Evolutionary conservation across 1,140 invertebrate genomes (phyloP), one percentile per base, ranked within the genome.

Genomic region (Tigriopus japonicus): DNA sequence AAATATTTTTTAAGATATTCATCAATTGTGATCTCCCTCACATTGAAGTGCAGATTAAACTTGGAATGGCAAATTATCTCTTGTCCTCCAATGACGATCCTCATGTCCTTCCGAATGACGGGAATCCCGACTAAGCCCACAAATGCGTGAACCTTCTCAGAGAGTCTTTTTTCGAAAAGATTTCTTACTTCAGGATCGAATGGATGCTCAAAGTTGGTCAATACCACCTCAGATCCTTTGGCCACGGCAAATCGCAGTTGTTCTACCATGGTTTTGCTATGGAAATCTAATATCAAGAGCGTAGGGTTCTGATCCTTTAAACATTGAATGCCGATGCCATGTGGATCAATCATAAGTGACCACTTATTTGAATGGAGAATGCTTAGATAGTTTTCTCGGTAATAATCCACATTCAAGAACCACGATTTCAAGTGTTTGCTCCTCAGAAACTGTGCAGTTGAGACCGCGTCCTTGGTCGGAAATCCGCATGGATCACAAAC

Each of bases 71-170:
- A 17, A 14, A 41, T 42, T n/a, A 58, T 23, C 17, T 58, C 56
- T 58, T 28, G 40, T 10, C 15, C 23, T 2, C 17, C 56, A 42
- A 58, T 41, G n/a, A 58, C 6, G 12, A 61, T 45, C 45, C 45
- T 24, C 10, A 53, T 13, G 9, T 61, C 59, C 42, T 61, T 61
- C 15, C 45, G n/a, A 24, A 56, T 61, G 13, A 52, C 40, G 2
- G 59, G 59, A 15, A 61, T 61, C 10, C 59, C 59, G n/a, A 61
- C 35, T 2, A 61, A 41, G 2, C 59, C 59, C 10, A 61, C 59
- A 54, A 61, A 61, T 17, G 51, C 59, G 13, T 40, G 45, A 5
- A 61, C 15, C 40, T 41, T 61, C 51, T 61, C 59, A 19, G 45
- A 53, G n/a, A 61, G 14, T 14, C 53, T 51, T 17, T 40, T 21